phyloP scores from a whole-genome alignment of 2,888 invertebrate genomes.

The Prenolepis imparis region DNA sequence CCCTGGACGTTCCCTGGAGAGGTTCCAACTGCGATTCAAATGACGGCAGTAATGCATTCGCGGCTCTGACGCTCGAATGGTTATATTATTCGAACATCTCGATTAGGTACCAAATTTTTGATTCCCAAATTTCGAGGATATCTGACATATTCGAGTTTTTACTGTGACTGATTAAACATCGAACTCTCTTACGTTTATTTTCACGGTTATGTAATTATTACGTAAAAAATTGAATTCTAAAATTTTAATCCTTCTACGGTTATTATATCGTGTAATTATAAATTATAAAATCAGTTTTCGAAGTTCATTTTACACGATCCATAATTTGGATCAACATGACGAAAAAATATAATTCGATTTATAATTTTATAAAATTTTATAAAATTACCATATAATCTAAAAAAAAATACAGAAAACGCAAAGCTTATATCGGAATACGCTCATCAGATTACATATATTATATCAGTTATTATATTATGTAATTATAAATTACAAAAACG shows the following conservation, averaged over 20 bases:
- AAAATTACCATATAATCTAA: background rate
- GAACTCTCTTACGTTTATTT: background rate
- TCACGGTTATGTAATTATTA: background rate
- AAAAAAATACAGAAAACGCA: background rate
- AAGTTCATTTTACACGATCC: background rate
- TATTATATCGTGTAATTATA: background rate
- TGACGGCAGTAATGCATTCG: constrained; percentile 2
- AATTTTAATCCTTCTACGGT: background rate
- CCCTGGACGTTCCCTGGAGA: constrained; percentile 74
- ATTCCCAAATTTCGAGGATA: background rate
- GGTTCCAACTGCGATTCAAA: constrained; percentile 76
- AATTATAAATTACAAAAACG: no score
- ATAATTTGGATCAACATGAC: background rate
- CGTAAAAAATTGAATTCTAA: background rate
- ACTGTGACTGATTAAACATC: background rate
- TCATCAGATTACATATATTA: no score
- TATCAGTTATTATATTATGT: no score
- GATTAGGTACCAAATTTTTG: background rate
- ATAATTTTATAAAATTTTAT: background rate
- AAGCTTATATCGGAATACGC: no score
- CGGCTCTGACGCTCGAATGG: background rate
- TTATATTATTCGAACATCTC: background rate
- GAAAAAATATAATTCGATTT: background rate
- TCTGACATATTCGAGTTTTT: background rate
- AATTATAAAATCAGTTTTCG: background rate